phyloP scores from a whole-genome alignment of 2,797 vertebrate genomes.

The Brachymystax lenok region DNA sequence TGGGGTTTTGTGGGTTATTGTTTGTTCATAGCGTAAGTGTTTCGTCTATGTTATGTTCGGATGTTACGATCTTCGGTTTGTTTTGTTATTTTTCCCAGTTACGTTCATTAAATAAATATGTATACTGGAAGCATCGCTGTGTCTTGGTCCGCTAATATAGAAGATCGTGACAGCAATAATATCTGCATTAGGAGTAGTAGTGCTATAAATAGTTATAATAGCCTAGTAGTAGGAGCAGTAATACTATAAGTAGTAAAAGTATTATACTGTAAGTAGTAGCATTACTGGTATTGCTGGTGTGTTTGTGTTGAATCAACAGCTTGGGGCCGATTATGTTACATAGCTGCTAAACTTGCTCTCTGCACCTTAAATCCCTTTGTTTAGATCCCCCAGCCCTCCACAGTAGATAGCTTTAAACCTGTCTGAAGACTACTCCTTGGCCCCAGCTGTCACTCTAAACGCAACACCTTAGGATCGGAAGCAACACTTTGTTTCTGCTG shows the following conservation, averaged over 20 bases:
- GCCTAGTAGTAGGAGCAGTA: conserved; percentile 13
- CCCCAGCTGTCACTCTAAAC: conserved; percentile 52
- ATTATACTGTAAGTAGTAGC: conserved; percentile 37
- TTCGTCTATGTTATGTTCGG: too few relatives aligned
- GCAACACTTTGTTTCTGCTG: conserved; percentile 70
- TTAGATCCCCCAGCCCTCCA: conserved; percentile 29
- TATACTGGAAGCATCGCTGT: too few relatives aligned
- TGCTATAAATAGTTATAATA: background rate
- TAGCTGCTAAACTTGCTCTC: conserved; percentile 51
- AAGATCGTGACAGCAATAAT: too few relatives aligned
- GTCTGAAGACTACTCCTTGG: conserved; percentile 50
- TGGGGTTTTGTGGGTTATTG: too few relatives aligned
- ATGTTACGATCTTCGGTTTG: too few relatives aligned
- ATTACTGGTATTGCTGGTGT: conserved; percentile 47
- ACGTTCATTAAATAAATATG: too few relatives aligned
- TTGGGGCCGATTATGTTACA: conserved; percentile 52
- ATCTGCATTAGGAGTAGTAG: conserved; percentile 34
- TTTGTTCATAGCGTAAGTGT: too few relatives aligned
- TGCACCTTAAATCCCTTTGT: conserved; percentile 38
- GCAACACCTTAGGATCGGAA: conserved; percentile 69
- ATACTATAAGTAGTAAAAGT: conserved; percentile 35
- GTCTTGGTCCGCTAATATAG: too few relatives aligned
- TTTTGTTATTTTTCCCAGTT: too few relatives aligned
- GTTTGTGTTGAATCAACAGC: conserved; percentile 39
- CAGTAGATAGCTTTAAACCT: conserved; percentile 58